These are phyloP conservation scores for Malurus melanocephalus DNA, from an alignment of 2,113 vertebrate genomes.

Conservation along the genomic window DNA sequence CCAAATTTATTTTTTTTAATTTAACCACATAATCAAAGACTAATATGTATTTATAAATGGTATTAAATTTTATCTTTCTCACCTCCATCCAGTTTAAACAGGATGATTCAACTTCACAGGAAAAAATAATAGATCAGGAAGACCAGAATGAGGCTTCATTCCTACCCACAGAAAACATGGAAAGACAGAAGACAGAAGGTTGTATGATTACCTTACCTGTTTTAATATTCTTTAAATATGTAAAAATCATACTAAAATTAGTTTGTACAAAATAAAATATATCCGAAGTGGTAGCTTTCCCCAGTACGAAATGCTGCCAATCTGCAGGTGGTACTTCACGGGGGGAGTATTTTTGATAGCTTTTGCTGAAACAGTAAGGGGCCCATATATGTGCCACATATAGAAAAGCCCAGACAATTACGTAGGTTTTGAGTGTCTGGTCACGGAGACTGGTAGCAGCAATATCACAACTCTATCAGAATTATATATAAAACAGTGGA, in stretches of 20 bases:
- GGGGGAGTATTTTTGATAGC: not conserved
- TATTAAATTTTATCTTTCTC: constrained; percentile 18
- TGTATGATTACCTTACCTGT: constrained; percentile 10
- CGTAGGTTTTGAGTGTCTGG: not conserved
- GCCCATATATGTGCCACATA: not conserved
- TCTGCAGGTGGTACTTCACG: not conserved
- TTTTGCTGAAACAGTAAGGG: not conserved
- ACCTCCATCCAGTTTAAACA: constrained; percentile 38
- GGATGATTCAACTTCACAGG: constrained; percentile 61
- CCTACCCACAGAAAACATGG: constrained; percentile 1
- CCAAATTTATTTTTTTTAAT: not conserved
- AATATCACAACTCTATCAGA: not conserved
- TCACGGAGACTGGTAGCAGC: not conserved
- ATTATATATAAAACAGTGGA: not conserved
- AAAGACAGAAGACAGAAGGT: constrained; percentile 43
- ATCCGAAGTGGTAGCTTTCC: not conserved
- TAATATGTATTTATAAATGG: not conserved
- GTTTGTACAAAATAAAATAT: not conserved
- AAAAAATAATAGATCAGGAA: constrained; percentile 54
- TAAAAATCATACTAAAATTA: not conserved
- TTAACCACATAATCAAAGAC: not conserved
- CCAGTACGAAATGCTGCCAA: not conserved
- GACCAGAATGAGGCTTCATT: constrained; percentile 39
- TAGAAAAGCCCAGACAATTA: not conserved
- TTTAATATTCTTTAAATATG: not conserved